A percentile compares a stretch with the other conserved stretches of the same genome.
Evolutionary conservation across 2,888 invertebrate species (phyloP).

Genomic region (Leucophenga maculata): DNA sequence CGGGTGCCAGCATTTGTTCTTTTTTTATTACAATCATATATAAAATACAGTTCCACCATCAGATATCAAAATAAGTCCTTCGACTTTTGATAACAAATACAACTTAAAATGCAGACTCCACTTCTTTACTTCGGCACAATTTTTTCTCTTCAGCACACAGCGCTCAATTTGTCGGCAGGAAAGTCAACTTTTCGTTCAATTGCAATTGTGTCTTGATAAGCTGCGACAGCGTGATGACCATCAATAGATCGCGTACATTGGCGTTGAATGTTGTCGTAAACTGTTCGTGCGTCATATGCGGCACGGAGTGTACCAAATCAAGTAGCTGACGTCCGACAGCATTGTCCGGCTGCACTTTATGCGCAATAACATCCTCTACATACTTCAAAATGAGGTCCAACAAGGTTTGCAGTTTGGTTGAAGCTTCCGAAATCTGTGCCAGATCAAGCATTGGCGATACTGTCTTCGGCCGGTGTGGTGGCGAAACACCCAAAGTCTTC

Average conservation of each 20-base stretch:
- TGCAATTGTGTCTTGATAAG: constrained; percentile 96
- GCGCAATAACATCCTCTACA: constrained; percentile 93
- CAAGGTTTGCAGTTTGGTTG: constrained; percentile 82
- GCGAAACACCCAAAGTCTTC: constrained; percentile 80
- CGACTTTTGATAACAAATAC: no score
- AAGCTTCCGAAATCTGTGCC: constrained; percentile 90
- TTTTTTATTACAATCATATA: no score
- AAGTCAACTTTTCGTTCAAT: constrained; percentile 94
- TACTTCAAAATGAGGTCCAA: constrained; percentile 86
- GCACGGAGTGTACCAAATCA: constrained; percentile 92
- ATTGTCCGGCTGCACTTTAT: constrained; percentile 84
- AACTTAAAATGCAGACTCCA: no score
- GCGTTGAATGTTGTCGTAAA: constrained; percentile 96
- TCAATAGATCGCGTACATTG: constrained; percentile 96
- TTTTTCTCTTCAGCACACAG: no score
- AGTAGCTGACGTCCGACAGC: constrained; percentile 91
- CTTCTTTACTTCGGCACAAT: no score
- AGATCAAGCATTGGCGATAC: constrained; percentile 82
- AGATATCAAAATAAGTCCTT: no score
- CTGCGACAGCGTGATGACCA: constrained; percentile 97
- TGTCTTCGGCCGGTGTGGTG: constrained; percentile 75
- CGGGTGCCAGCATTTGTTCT: no score
- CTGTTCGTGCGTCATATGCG: constrained; percentile 90
- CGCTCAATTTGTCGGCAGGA: constrained; percentile 80
- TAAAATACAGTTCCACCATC: no score